Conservation (phyloP, 2,888 invertebrate species). For the Synergus laeviventris region DNA sequence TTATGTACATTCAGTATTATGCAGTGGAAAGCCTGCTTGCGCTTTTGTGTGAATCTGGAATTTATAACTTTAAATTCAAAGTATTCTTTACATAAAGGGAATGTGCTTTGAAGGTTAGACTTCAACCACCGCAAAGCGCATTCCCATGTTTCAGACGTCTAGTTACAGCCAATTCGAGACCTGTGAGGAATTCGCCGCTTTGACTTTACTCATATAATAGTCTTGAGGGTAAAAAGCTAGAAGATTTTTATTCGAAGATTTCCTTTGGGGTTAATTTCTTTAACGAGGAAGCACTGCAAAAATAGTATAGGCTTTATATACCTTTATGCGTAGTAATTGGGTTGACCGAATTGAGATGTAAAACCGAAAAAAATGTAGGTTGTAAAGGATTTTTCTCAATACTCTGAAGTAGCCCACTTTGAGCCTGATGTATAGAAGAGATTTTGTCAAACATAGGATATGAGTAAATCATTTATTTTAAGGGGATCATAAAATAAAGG, state of each 20-base stretch:
- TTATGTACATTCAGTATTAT: constrained; percentile 18
- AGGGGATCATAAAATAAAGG: constrained; percentile 43
- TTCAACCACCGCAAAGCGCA: constrained; percentile 45
- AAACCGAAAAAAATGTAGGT: not conserved
- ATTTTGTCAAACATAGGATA: not conserved
- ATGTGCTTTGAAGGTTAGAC: constrained; percentile 46
- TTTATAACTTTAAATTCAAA: constrained; percentile 34
- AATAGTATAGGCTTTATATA: constrained; percentile 4
- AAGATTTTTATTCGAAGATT: constrained; percentile 31
- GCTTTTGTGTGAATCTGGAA: constrained; percentile 32
- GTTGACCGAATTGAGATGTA: not conserved
- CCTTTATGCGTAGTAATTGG: not conserved
- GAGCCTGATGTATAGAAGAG: not conserved
- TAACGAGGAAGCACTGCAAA: not conserved
- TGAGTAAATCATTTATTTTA: not conserved
- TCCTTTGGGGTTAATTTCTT: constrained; percentile 46
- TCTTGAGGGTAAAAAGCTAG: constrained; percentile 19
- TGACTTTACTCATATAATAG: constrained; percentile 35
- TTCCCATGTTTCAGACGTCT: constrained; percentile 35
- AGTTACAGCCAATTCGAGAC: constrained; percentile 33
- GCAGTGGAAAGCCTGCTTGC: constrained; percentile 3
- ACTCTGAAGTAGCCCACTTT: not conserved
- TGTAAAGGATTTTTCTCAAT: not conserved
- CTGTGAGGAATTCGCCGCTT: constrained; percentile 37
- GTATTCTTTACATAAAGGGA: constrained; percentile 43